Evolutionary conservation across 2,113 vertebrate species (phyloP).

Genomic region (Ranitomeya variabilis): DNA sequence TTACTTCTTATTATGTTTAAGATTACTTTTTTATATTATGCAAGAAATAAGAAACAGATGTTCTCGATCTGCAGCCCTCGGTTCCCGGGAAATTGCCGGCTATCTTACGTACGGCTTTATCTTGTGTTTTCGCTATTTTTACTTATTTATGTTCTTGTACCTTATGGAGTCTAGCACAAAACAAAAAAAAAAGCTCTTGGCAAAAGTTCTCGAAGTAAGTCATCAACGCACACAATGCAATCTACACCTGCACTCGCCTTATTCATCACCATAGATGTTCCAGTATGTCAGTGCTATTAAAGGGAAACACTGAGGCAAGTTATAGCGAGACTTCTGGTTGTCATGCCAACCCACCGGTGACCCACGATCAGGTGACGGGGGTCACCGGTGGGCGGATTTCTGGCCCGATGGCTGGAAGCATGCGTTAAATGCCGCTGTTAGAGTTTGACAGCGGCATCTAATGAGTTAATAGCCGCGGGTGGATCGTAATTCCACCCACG

Average conservation of each 20-base stretch:
- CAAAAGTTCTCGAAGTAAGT: constrained; percentile 17
- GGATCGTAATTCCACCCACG: too few relatives aligned
- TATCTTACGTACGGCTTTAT: constrained; percentile 3
- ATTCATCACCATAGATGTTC: neutral
- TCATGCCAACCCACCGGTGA: too few relatives aligned
- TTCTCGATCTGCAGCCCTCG: neutral
- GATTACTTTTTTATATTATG: constrained; percentile 39
- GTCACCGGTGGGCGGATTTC: too few relatives aligned
- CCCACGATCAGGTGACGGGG: too few relatives aligned
- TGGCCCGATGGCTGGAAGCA: too few relatives aligned
- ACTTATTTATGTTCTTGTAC: constrained; percentile 4
- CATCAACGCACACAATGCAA: constrained; percentile 15
- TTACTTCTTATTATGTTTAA: constrained; percentile 17
- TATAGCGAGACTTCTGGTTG: too few relatives aligned
- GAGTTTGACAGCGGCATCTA: too few relatives aligned
- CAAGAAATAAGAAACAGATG: constrained; percentile 45
- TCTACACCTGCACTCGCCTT: neutral
- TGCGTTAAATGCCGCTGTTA: too few relatives aligned
- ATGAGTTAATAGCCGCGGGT: too few relatives aligned
- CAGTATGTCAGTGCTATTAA: too few relatives aligned
- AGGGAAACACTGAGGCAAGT: too few relatives aligned
- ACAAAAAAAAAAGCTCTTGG: neutral
- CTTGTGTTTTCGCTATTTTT: constrained; percentile 9
- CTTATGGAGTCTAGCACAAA: neutral
- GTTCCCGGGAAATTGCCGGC: neutral